phyloP scores from a whole-genome alignment of 2,888 invertebrate genomes.

The Eulithis prunata region DNA sequence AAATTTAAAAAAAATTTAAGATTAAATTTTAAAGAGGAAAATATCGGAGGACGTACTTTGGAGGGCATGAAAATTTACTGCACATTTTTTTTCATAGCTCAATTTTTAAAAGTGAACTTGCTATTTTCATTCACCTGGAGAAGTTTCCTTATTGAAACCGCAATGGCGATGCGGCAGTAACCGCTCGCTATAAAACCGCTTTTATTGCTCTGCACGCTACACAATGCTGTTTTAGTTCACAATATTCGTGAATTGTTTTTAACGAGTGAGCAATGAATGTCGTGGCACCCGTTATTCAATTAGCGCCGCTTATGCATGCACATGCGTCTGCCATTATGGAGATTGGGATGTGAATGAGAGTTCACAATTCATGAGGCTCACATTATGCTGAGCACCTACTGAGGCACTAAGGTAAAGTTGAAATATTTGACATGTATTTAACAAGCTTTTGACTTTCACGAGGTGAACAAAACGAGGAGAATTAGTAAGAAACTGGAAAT shows the following conservation, averaged over 20 bases:
- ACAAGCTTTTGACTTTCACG: conserved; percentile 8
- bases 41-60: no score
- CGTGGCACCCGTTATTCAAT: conserved; percentile 54
- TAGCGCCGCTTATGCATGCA: conserved; percentile 46
- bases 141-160: conserved; percentile 28
- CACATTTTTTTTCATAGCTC: no score
- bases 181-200: conserved; percentile 29
- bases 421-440: conserved; percentile 15
- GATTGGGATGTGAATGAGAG: conserved; percentile 18
- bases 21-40: no score
- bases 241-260: not conserved
- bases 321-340: conserved; percentile 42
- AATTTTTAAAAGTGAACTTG: conserved; percentile 1
- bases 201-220: conserved; percentile 16
- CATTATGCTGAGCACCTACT: no score
- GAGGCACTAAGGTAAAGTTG: not conserved
- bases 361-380: no score
- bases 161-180: conserved; percentile 35
- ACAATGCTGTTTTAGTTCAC: conserved; percentile 12
- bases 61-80: no score
- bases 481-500: not conserved
- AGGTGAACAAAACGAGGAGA: not conserved
- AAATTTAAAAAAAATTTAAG: no score
- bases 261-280: conserved; percentile 20
- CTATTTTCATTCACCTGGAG: not conserved